Base-by-base conservation (phyloP, 2,888 invertebrate genomes). In the Herminia tarsipennalis region DNA sequence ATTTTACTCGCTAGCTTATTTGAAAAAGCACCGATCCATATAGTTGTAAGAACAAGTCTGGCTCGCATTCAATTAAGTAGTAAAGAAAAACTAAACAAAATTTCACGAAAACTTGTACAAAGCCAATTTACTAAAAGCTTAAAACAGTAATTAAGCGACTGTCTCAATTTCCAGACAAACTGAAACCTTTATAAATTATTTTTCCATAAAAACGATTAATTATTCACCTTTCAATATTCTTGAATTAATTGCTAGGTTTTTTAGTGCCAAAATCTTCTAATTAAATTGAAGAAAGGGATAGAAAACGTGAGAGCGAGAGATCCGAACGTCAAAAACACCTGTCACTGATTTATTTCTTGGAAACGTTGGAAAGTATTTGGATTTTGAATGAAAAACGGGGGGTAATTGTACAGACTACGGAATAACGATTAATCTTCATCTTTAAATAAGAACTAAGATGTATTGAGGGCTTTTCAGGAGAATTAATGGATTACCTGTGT, bases 281-380 rank as follows among this genome's bases (percentile, higher is more conserved):
- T 76, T 61, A 60, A 64, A 55, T 17, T 29, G 25, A 40, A 34
- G 66, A 76, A 52, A 34, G 56, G 50, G 71, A 61, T 5, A 4
- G 44, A 1, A 2, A 3, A 3, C 22, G 49, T 43, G 50, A 17
- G 50, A 68, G 29, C 34, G 64, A 62, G 70, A 66, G 17, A 29
- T 22, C 35, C 8, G 36, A 46, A 41, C 70, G 81, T 78, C 81
- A 73, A 51, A 61, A 70, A 76, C 81, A 83, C 77, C 78, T 80
- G 82, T 57, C 56, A 20, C 68, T 81, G 82, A 83, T 82, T 83
- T 82, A 83, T 84, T 78, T 76, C 77, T 73, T 70, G 48, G 68
- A 74, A 78, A 76, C 76, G 78, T 73, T 70, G 48, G 68, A 74
- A 78, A 76, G 76, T 76, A 79, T 77, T 70, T 72, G 65, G 68